Evolutionary conservation across 2,113 vertebrate species (phyloP).

Genomic region (Odontophorus gujanensis): DNA sequence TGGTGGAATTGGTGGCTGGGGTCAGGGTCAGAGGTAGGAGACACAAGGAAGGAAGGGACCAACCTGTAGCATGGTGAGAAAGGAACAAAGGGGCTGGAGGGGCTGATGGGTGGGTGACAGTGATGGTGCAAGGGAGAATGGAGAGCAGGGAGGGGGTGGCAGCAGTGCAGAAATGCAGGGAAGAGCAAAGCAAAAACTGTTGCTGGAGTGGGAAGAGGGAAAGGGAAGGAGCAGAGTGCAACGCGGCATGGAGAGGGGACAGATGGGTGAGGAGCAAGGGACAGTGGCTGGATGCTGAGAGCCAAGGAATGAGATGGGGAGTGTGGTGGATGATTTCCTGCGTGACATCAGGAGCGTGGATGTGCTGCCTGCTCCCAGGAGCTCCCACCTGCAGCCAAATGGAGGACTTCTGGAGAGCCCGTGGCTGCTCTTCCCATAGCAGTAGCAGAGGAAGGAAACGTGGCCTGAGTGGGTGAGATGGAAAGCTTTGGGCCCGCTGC

Average conservation of each 20-base stretch:
- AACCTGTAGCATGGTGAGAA: background rate
- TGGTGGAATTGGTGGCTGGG: background rate
- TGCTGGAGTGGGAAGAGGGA: background rate
- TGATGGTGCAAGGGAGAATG: accelerated
- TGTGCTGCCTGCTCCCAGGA: background rate
- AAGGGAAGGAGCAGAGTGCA: background rate
- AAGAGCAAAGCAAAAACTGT: accelerated
- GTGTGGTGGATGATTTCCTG: too few species aligned
- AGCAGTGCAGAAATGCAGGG: background rate
- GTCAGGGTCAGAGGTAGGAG: accelerated
- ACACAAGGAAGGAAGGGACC: background rate
- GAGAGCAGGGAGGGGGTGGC: accelerated
- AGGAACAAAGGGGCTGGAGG: accelerated
- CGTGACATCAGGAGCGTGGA: too few species aligned
- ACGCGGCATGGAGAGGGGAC: background rate
- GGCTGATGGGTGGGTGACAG: accelerated
- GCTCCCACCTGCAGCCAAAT: background rate
- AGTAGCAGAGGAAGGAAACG: background rate
- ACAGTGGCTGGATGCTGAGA: accelerated
- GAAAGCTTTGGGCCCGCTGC: background rate
- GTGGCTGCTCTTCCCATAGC: accelerated
- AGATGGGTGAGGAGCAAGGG: background rate
- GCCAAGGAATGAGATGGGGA: background rate
- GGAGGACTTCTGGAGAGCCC: background rate
- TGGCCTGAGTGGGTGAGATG: background rate